A percentile compares a stretch with the other conserved stretches of the same genome.
Conservation (phyloP, 2,797 vertebrate species). For the Semaprochilodus insignis region DNA sequence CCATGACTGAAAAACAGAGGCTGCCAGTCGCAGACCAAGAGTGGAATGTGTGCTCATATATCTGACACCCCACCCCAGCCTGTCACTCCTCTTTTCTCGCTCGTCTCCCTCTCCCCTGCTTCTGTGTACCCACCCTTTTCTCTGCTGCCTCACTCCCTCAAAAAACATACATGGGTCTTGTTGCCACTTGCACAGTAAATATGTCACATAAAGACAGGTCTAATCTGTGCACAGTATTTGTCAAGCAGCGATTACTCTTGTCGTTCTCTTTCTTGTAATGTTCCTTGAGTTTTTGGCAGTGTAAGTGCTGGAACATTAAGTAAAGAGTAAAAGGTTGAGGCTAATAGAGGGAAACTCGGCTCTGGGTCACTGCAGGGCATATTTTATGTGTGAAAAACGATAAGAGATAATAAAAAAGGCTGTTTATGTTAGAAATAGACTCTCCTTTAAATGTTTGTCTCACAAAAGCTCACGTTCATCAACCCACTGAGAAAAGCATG, state of each 20-base stretch:
- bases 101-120: not conserved
- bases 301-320: not conserved
- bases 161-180: not conserved
- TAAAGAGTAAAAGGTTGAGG: not conserved
- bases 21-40: not conserved
- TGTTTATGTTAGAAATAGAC: too few species aligned
- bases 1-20: not conserved
- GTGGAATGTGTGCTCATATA: constrained; percentile 26
- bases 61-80: not conserved
- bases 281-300: not conserved
- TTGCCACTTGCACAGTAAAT: constrained; percentile 10
- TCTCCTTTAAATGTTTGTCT: too few species aligned
- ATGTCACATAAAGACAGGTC: not conserved
- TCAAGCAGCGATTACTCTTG: not conserved
- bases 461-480: too few species aligned
- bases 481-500: too few species aligned
- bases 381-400: not conserved
- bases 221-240: not conserved
- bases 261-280: not conserved
- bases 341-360: not conserved
- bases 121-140: not conserved
- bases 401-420: too few species aligned
- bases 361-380: not conserved
- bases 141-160: not conserved
- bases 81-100: not conserved